Evolutionary conservation across 2,888 invertebrate genomes (phyloP).

Genomic region (Gari tellinella): DNA sequence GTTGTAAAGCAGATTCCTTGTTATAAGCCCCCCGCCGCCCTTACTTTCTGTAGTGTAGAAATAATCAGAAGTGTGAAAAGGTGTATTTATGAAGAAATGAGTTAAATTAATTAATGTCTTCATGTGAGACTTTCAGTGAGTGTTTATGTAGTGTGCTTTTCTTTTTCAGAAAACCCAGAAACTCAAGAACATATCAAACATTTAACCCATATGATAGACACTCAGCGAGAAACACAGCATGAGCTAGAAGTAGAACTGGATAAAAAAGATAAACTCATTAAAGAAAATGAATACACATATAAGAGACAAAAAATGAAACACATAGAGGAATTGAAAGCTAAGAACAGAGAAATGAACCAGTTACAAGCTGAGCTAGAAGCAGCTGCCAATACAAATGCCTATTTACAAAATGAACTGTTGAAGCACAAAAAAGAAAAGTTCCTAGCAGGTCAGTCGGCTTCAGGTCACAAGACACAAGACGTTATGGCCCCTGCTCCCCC

Average conservation of each 20-base stretch:
- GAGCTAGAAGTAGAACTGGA: slow-evolving; percentile 65
- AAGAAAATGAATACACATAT: slow-evolving; percentile 71
- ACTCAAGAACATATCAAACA: slow-evolving; percentile 60
- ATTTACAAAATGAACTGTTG: slow-evolving; percentile 77
- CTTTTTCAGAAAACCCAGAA: slow-evolving; percentile 47
- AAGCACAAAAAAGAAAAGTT: slow-evolving; percentile 69
- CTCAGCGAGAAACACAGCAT: slow-evolving; percentile 57
- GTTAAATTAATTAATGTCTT: too few species aligned
- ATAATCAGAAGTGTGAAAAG: too few species aligned
- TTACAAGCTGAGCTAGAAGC: slow-evolving; percentile 77
- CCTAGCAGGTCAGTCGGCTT: slow-evolving; percentile 31
- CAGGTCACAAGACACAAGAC: slow-evolving; percentile 41
- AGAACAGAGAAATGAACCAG: slow-evolving; percentile 67
- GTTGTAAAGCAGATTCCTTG: too few species aligned
- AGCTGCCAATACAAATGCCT: slow-evolving; percentile 79
- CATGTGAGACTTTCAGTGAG: too few species aligned
- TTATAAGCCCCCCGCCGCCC: too few species aligned
- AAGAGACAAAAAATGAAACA: slow-evolving; percentile 75
- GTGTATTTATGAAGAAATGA: too few species aligned
- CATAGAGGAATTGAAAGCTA: slow-evolving; percentile 71
- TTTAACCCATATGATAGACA: slow-evolving; percentile 61
- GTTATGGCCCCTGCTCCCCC: slow-evolving; percentile 65
- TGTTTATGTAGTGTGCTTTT: neutral
- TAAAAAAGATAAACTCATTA: slow-evolving; percentile 70
- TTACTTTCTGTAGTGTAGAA: too few species aligned